A percentile compares a stretch with the other conserved stretches of the same genome.
phyloP scores from a whole-genome alignment of 2,888 invertebrate species.

The Iselma pallidipennis region DNA sequence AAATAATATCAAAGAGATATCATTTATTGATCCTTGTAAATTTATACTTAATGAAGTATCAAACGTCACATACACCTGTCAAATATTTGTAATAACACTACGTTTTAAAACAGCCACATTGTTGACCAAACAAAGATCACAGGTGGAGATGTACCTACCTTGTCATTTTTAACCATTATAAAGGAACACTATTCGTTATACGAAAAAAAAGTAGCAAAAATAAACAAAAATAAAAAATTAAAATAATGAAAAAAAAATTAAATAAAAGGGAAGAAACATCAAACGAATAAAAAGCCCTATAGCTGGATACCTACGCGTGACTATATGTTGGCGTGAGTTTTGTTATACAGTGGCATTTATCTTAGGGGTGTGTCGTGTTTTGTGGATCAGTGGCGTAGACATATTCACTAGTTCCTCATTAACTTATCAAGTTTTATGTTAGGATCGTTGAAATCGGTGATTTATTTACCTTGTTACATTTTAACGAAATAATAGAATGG shows the following conservation, averaged over 20 bases:
- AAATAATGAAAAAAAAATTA: background rate
- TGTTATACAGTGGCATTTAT: background rate
- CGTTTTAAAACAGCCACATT: background rate
- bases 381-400: background rate
- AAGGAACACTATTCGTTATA: too few relatives aligned
- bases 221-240: too few relatives aligned
- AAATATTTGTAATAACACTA: constrained; percentile 34
- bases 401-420: background rate
- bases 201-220: too few relatives aligned
- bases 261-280: background rate
- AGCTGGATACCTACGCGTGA: too few relatives aligned
- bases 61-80: constrained; percentile 53
- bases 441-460: background rate
- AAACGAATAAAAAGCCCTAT: background rate
- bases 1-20: constrained; percentile 52
- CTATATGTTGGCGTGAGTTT: background rate
- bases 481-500: too few relatives aligned
- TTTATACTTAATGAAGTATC: constrained; percentile 53
- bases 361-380: background rate
- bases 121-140: background rate
- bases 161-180: too few relatives aligned
- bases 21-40: constrained; percentile 55
- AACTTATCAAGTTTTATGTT: background rate
- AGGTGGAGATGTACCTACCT: background rate
- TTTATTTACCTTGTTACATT: background rate